Percentiles rank a stretch among this genome's conserved stretches.
These are phyloP conservation scores for Chrysolina oricalcia DNA, from an alignment of 2,888 invertebrate species.

Conservation along the genomic window DNA sequence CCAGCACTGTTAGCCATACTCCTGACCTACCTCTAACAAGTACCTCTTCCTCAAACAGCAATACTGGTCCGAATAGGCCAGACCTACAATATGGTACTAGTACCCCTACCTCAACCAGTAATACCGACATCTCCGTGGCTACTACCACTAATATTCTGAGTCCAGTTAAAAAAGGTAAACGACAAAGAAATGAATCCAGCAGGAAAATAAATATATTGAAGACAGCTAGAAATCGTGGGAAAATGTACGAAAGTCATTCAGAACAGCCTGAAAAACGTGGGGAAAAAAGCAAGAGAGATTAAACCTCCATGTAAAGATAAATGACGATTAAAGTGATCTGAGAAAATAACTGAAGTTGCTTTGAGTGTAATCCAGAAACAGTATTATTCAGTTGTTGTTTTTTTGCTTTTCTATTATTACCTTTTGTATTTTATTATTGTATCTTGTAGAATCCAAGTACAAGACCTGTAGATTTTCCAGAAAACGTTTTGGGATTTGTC, in stretches of 20 bases:
- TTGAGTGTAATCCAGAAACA: too few species aligned
- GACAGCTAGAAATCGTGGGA: neutral
- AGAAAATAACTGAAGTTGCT: neutral
- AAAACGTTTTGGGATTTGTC: neutral
- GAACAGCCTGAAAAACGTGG: neutral
- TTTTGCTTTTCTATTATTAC: too few species aligned
- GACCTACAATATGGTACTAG: neutral
- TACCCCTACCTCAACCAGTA: neutral
- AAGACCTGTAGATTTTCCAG: too few species aligned
- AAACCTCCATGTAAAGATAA: neutral
- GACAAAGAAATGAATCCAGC: conserved; percentile 1
- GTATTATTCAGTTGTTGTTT: too few species aligned
- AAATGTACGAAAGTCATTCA: neutral
- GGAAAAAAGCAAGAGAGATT: neutral
- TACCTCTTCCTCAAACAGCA: neutral
- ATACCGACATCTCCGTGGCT: neutral
- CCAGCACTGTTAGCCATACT: neutral
- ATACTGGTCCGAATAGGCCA: neutral
- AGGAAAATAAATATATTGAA: neutral
- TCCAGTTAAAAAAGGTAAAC: neutral
- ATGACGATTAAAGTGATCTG: neutral
- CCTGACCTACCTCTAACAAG: neutral
- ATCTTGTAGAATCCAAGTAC: neutral
- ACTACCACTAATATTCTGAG: neutral
- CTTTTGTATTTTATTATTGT: neutral